A percentile compares a stretch with the other conserved stretches of the same genome.
Evolutionary conservation across 1,140 invertebrate genomes (phyloP).

Genomic region (Maniola jurtina): DNA sequence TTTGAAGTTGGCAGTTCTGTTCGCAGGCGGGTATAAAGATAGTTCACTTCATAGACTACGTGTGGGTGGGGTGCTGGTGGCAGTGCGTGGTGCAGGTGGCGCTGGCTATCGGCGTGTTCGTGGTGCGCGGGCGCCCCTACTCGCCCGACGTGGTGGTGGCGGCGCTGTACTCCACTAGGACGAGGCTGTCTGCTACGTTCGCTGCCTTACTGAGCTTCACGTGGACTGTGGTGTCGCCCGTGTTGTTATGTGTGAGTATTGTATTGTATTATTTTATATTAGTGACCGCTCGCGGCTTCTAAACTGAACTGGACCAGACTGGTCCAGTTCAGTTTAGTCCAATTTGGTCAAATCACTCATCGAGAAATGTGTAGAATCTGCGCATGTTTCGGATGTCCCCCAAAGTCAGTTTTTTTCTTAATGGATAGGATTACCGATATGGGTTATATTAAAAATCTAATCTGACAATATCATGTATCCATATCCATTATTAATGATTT

Average conservation of each 20-base stretch:
- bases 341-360: no score
- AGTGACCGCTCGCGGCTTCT: no score
- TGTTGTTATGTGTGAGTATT: conserved; percentile 84
- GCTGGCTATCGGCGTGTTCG: conserved; percentile 88
- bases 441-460: no score
- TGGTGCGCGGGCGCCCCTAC: conserved; percentile 90
- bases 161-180: conserved; percentile 76
- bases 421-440: no score
- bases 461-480: no score
- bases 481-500: no score
- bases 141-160: conserved; percentile 89
- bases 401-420: no score
- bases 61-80: conserved; percentile 91
- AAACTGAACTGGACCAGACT: no score
- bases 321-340: no score
- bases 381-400: no score
- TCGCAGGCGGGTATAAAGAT: conserved; percentile 89
- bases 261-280: no score
- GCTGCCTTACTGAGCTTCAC: conserved; percentile 90
- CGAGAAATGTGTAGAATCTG: no score
- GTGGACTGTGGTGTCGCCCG: conserved; percentile 92
- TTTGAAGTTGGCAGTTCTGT: background rate
- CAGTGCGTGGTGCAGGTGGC: conserved; percentile 88
- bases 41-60: conserved; percentile 91
- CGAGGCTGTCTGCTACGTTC: conserved; percentile 79